phyloP scores from a whole-genome alignment of 1,140 invertebrate species.

The Catajapyx aquilonaris region DNA sequence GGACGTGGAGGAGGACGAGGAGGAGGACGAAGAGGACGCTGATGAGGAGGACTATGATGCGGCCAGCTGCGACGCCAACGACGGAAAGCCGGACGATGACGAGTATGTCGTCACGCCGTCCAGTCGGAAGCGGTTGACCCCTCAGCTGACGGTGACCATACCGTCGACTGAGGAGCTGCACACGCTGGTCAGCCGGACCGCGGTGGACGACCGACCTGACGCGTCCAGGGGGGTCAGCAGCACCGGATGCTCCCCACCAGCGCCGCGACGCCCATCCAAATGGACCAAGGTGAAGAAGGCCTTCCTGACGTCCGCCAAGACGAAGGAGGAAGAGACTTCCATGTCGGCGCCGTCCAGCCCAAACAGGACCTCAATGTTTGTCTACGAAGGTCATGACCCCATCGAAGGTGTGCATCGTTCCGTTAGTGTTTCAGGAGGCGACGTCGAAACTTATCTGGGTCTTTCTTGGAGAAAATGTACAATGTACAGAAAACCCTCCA shows the following conservation, averaged over 20 bases:
- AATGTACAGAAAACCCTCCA: too few relatives aligned
- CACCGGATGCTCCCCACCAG: conserved; percentile 16
- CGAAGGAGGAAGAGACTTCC: conserved; percentile 5
- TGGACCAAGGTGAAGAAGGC: conserved; percentile 52
- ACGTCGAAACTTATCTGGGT: too few relatives aligned
- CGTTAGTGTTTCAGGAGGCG: too few relatives aligned
- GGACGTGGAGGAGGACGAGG: too few relatives aligned
- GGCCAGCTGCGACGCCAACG: too few relatives aligned
- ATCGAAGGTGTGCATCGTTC: too few relatives aligned
- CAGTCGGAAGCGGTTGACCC: conserved; percentile 19
- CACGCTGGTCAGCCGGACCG: not conserved
- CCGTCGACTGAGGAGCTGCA: conserved; percentile 31
- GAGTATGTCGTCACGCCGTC: too few relatives aligned
- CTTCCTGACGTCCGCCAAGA: conserved; percentile 32
- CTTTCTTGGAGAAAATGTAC: too few relatives aligned
- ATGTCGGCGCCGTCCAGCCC: conserved; percentile 43
- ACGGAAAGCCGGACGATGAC: too few relatives aligned
- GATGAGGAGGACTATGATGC: too few relatives aligned
- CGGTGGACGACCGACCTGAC: not conserved
- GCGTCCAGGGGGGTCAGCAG: conserved; percentile 5
- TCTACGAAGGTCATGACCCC: conserved; percentile 30
- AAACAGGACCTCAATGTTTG: conserved; percentile 33
- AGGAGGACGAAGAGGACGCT: too few relatives aligned
- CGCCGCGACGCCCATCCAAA: conserved; percentile 27
- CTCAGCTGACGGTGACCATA: conserved; percentile 30